A percentile compares a stretch with the other conserved stretches of the same genome.
phyloP scores from a whole-genome alignment of 2,888 invertebrate genomes.

The Chironomus riparius region DNA sequence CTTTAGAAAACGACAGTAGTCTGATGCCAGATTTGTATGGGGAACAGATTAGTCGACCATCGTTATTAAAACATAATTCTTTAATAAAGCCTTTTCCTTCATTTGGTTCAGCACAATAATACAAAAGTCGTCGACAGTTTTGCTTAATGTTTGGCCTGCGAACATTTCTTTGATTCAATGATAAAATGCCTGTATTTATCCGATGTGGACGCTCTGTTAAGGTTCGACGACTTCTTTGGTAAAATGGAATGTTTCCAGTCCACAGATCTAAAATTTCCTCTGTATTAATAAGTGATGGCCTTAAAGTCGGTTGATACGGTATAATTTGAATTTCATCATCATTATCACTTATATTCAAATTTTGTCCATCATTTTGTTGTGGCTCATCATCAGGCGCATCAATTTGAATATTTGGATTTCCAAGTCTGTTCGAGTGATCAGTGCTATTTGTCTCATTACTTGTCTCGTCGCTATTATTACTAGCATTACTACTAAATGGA shows the following conservation, averaged over 20 bases:
- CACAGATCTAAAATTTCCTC: constrained; percentile 22
- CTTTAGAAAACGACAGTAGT: constrained; percentile 67
- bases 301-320: constrained; percentile 5
- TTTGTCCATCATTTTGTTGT: neutral
- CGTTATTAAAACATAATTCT: constrained; percentile 82
- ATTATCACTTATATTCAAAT: neutral
- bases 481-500: constrained; percentile 19
- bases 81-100: constrained; percentile 88
- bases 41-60: constrained; percentile 83
- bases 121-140: constrained; percentile 69
- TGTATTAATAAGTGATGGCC: constrained; percentile 19
- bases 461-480: constrained; percentile 17
- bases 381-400: neutral
- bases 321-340: constrained; percentile 23
- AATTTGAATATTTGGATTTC: constrained; percentile 13
- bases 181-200: constrained; percentile 15
- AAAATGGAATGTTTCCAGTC: constrained; percentile 21
- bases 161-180: neutral
- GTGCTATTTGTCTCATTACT: constrained; percentile 17
- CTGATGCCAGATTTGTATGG: constrained; percentile 81
- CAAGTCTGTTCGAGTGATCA: constrained; percentile 4
- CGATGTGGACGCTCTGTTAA: constrained; percentile 5
- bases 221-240: constrained; percentile 7
- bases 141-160: constrained; percentile 32
- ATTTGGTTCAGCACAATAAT: constrained; percentile 77